Conservation (phyloP, 2,888 invertebrate genomes). For the Mythimna ferrago region DNA sequence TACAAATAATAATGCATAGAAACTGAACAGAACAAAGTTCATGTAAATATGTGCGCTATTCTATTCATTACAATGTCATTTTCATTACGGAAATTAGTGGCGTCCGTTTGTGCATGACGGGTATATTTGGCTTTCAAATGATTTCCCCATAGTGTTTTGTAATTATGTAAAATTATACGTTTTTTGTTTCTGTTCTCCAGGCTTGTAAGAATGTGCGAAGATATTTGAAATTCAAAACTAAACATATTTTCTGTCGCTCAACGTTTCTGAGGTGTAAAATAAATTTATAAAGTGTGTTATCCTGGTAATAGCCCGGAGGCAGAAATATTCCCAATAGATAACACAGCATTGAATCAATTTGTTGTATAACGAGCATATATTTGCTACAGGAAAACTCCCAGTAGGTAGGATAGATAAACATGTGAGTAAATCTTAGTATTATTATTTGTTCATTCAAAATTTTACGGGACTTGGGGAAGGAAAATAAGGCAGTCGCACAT, state of each 20-base stretch:
- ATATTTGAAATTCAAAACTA: not conserved
- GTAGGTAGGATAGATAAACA: conserved; percentile 9
- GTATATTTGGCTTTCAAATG: conserved; percentile 51
- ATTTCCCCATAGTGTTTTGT: conserved; percentile 27
- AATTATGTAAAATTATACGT: conserved; percentile 28
- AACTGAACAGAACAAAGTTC: conserved; percentile 58
- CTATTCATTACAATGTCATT: conserved; percentile 59
- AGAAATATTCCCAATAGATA: not conserved
- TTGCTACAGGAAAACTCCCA: conserved; percentile 21
- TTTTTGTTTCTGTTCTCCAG: conserved; percentile 10
- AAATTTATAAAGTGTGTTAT: not conserved
- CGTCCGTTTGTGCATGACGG: conserved; percentile 48
- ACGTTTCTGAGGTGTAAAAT: conserved; percentile 9
- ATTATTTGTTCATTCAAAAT: conserved; percentile 26
- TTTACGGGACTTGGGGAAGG: conserved; percentile 16
- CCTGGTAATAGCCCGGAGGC: not conserved
- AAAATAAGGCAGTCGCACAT: conserved; percentile 1
- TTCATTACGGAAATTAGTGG: conserved; percentile 59
- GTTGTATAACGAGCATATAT: not conserved
- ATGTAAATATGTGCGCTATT: conserved; percentile 53
- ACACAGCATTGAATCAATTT: conserved; percentile 1
- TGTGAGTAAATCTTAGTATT: conserved; percentile 8
- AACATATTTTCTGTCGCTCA: not conserved
- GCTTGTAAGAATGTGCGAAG: not conserved
- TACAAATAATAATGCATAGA: conserved; percentile 44